phyloP scores from a whole-genome alignment of 2,113 vertebrate species.

The Calonectris borealis region DNA sequence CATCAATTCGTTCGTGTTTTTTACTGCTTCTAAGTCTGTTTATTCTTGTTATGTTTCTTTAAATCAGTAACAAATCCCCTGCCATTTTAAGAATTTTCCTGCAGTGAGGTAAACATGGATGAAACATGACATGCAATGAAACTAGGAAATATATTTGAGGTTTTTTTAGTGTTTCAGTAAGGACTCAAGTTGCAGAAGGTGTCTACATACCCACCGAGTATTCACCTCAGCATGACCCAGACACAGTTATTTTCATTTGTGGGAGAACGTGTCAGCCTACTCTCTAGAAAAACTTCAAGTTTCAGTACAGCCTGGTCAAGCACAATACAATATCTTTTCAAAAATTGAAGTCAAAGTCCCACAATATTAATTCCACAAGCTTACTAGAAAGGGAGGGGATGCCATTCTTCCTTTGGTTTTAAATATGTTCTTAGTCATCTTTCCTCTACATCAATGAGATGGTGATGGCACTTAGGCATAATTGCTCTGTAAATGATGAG shows the following conservation, averaged over 20 bases:
- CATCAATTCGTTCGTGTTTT: neutral
- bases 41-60: neutral
- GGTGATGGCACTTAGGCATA: neutral
- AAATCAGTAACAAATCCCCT: constrained; percentile 8
- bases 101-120: neutral
- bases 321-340: neutral
- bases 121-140: neutral
- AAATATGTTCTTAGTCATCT: neutral
- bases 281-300: neutral
- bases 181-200: neutral
- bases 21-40: neutral
- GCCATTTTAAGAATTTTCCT: neutral
- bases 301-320: neutral
- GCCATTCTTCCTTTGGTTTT: neutral
- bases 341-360: neutral
- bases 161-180: neutral
- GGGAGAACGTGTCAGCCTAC: neutral
- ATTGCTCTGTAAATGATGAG: neutral
- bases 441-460: neutral
- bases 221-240: neutral
- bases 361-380: neutral
- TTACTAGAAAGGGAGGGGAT: neutral
- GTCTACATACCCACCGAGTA: neutral
- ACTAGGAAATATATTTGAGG: neutral
- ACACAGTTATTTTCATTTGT: neutral